Percentiles rank a stretch among this genome's conserved stretches.
Evolutionary conservation across 2,888 invertebrate species (phyloP).

Genomic region (Helleia helle): DNA sequence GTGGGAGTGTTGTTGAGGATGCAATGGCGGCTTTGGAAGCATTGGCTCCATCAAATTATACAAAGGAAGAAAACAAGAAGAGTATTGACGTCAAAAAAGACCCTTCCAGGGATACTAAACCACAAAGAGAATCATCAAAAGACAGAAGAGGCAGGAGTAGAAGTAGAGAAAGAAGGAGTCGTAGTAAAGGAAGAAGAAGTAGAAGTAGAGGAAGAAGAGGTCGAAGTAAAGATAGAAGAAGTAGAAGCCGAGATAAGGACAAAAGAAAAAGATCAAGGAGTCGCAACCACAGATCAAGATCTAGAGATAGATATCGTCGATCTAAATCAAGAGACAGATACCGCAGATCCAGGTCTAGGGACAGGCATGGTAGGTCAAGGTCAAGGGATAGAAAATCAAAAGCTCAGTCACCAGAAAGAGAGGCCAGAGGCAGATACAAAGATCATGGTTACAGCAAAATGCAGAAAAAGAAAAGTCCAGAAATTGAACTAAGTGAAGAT

Average conservation of each 20-base stretch:
- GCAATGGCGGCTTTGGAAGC: constrained; percentile 91
- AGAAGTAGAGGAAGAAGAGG: constrained; percentile 29
- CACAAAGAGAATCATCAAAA: constrained; percentile 31
- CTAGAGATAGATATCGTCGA: constrained; percentile 26
- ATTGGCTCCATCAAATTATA: constrained; percentile 79
- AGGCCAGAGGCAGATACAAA: constrained; percentile 33
- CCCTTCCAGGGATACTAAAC: constrained; percentile 34
- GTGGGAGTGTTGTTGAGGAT: constrained; percentile 78
- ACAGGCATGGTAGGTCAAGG: constrained; percentile 33
- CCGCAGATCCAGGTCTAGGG: constrained; percentile 29
- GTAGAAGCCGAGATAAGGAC: constrained; percentile 27
- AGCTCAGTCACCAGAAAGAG: constrained; percentile 32
- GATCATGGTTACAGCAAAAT: constrained; percentile 44
- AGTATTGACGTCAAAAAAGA: no score
- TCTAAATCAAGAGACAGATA: constrained; percentile 28
- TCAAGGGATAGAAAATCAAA: constrained; percentile 37
- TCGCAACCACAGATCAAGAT: constrained; percentile 36
- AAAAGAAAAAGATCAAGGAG: constrained; percentile 36
- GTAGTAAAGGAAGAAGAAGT: constrained; percentile 26
- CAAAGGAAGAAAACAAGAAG: constrained; percentile 25
- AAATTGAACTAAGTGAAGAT: constrained; percentile 78
- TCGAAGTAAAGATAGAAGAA: constrained; percentile 29
- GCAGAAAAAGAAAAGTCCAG: constrained; percentile 55
- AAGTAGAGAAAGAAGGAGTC: constrained; percentile 29
- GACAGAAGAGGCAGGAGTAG: constrained; percentile 33